Evolutionary conservation across 1,140 invertebrate species (phyloP).

Genomic region (Leptinotarsa texana): DNA sequence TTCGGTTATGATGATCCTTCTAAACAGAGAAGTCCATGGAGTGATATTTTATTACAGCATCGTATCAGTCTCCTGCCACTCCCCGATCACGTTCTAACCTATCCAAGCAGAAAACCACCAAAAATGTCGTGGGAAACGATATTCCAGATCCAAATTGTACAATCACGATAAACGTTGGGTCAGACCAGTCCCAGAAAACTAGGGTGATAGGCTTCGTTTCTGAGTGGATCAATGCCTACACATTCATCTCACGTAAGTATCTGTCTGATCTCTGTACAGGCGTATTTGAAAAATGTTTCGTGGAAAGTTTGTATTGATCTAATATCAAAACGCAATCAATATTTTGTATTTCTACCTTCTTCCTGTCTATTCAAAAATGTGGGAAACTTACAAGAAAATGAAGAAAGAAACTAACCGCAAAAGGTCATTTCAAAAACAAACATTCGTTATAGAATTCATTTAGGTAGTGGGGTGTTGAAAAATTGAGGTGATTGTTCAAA

Average conservation of each 20-base stretch:
- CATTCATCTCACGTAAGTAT: slow-evolving; percentile 58
- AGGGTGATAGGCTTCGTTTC: slow-evolving; percentile 60
- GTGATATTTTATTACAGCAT: slow-evolving; percentile 12
- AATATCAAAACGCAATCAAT: too few species aligned
- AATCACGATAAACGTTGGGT: slow-evolving; percentile 40
- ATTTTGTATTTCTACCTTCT: too few species aligned
- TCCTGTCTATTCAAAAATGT: too few species aligned
- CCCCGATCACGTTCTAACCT: slow-evolving; percentile 5
- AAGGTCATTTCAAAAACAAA: too few species aligned
- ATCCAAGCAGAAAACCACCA: neutral
- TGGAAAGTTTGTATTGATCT: too few species aligned
- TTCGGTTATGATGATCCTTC: neutral
- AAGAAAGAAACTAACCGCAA: too few species aligned
- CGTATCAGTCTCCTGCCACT: slow-evolving; percentile 10
- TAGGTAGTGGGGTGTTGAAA: too few species aligned
- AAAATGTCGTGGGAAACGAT: neutral
- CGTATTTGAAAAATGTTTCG: neutral
- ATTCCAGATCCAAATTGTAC: slow-evolving; percentile 49
- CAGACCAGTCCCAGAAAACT: slow-evolving; percentile 33
- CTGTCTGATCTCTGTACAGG: neutral
- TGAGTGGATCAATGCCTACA: slow-evolving; percentile 61
- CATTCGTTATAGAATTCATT: too few species aligned
- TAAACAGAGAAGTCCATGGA: neutral
- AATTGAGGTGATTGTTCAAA: too few species aligned
- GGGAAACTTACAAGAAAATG: too few species aligned